Evolutionary conservation across 2,888 invertebrate genomes (phyloP).

Genomic region (Phanerotoma sp.): DNA sequence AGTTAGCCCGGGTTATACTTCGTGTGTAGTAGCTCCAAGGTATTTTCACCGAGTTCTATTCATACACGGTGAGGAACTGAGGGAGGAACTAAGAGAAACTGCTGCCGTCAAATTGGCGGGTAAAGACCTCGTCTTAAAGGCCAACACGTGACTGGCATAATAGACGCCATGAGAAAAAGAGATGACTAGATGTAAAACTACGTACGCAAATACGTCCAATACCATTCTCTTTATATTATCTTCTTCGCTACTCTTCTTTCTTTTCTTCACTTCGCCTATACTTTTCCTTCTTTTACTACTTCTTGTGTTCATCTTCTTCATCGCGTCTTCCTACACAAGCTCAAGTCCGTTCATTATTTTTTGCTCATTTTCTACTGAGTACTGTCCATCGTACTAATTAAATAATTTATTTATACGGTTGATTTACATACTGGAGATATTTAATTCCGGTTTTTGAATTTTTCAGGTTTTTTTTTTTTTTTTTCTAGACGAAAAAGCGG

Average conservation of each 20-base stretch:
- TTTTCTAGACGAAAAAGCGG: too few species aligned
- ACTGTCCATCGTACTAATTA: too few species aligned
- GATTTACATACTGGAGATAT: too few species aligned
- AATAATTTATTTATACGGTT: background rate
- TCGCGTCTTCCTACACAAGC: too few species aligned
- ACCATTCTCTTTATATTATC: too few species aligned
- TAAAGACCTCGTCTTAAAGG: conserved; percentile 44
- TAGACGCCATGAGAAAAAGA: too few species aligned
- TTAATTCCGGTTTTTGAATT: too few species aligned
- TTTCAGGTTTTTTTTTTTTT: too few species aligned
- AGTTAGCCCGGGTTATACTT: conserved; percentile 39
- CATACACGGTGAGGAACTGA: conserved; percentile 44
- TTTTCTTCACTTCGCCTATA: too few species aligned
- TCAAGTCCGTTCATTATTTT: too few species aligned
- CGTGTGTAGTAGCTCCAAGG: conserved; percentile 23
- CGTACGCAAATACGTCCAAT: conserved; percentile 10
- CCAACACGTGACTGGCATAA: conserved; percentile 48
- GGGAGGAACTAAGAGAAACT: too few species aligned
- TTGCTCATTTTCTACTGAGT: background rate
- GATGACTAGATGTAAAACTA: conserved; percentile 5
- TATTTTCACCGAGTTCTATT: conserved; percentile 50
- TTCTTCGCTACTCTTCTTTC: too few species aligned
- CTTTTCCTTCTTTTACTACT: conserved; percentile 4
- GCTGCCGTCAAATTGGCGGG: conserved; percentile 44
- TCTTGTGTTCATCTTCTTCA: background rate